Evolutionary conservation across 2,888 invertebrate species (phyloP).

Genomic region (Chloroclysta siterata): DNA sequence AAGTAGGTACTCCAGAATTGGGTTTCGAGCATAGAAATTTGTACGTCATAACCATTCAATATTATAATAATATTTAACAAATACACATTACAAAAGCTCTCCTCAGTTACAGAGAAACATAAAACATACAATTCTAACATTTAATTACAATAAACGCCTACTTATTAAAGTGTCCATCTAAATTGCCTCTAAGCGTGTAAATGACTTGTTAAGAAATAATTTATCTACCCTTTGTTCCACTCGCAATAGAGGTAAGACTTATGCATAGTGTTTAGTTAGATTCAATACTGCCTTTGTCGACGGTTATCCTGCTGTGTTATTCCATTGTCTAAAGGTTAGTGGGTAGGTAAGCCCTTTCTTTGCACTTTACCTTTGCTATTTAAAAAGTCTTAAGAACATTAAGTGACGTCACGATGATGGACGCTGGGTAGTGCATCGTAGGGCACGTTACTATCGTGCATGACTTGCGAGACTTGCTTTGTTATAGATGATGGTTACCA

Average conservation of each 20-base stretch:
- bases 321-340: constrained; percentile 32
- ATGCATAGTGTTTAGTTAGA: constrained; percentile 41
- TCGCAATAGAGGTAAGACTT: constrained; percentile 31
- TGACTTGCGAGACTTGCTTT: too few species aligned
- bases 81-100: too few species aligned
- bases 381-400: constrained; percentile 1
- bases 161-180: constrained; percentile 14
- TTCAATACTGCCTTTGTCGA: constrained; percentile 36
- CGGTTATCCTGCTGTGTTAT: constrained; percentile 29
- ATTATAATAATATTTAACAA: too few species aligned
- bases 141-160: not conserved
- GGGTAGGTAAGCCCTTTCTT: constrained; percentile 11
- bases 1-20: too few species aligned
- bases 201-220: constrained; percentile 38
- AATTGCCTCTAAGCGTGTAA: constrained; percentile 20
- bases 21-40: too few species aligned
- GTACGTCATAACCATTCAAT: too few species aligned
- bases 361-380: constrained; percentile 16
- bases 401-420: too few species aligned
- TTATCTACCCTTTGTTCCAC: constrained; percentile 26
- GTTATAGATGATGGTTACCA: too few species aligned
- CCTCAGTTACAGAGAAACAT: too few species aligned
- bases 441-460: too few species aligned
- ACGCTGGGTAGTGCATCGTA: too few species aligned
- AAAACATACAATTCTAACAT: too few species aligned